Evolutionary conservation across 2,113 vertebrate genomes (phyloP), one percentile per base, ranked within the genome.

Genomic region (Cavia aperea): DNA sequence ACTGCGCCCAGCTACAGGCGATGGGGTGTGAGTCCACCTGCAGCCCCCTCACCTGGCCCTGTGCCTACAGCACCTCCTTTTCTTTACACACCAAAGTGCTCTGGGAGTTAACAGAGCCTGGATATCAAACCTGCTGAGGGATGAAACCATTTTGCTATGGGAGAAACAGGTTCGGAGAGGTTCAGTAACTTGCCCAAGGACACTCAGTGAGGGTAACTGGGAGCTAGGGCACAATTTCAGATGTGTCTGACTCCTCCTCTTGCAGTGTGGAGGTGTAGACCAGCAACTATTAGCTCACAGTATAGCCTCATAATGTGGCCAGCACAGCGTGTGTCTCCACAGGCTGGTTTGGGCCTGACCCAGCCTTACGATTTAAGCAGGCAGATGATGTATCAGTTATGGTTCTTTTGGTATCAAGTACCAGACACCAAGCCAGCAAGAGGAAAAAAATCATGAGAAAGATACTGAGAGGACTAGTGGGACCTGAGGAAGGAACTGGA

Each of bases 351-450:
- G 29, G 51, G 60, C 24, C 39, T 73, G 54, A 60, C 78, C 49
- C 78, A 1, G 63, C 56, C 68, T 49, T 65, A 14, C 15, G 29
- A 2, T 51, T 26, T 18, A n/a, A 24, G 31, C 36, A 24, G 18
- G 29, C 36, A 75, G 72, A 58, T 36, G 33, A 78, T 46, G 63
- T 68, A 7, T 90, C 9, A 7, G 1, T 49, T 73, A 51, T 1
- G 49, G 49, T 83, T 54, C 75, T 79, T 88, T 79, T 70, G 63
- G 81, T 92, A 89, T 81, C 93, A 85, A 60, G 39, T 51, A 77
- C 62, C 3, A 73, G 85, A 86, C 56, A 46, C 56, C 68, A 81
- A 73, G 88, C 39, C 23, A 93, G 88, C 39, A 39, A 77, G 89
- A 70, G 49, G 36, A 21, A 46, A 46, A 24, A 36, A 46, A 21